Base-by-base conservation (phyloP, 2,888 invertebrate species). In the Melanophora roralis region DNA sequence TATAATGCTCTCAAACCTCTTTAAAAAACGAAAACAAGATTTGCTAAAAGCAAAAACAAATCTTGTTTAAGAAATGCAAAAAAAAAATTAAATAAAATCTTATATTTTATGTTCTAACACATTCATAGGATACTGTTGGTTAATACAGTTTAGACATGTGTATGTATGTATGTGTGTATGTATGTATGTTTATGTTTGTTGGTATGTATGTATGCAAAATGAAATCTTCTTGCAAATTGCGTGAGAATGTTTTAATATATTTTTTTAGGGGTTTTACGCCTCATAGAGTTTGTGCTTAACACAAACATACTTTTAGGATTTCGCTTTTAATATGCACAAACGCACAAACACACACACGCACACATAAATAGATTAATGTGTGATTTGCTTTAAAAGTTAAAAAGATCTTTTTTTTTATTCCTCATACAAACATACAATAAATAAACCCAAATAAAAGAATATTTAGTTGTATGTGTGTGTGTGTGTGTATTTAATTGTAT, bases 181-280 rank as follows among this genome's bases (percentile, higher is more conserved):
- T n/a, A n/a, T n/a, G n/a, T n/a, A n/a, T n/a, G n/a, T n/a, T n/a
- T n/a, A n/a, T n/a, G n/a, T n/a, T 64, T n/a, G 16, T 27, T 5
- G 32, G 43, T 32, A 45, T 27, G 55, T 38, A 12, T 68, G 43
- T 5, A 16, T 47, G 27, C 36, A 49, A 27, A 27, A 57, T 57
- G 47, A 64, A 57, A 64, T 57, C 47, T 59, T 49, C 57, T 32
- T 49, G 47, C 7, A 64, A 74, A 65, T 65, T 74, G 23, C 40
- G 57, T 59, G 34, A 49, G 47, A 27, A 27, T 49, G 16, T n/a
- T 27, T 57, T 57, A 32, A 43, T 27, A 27, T 34, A 21, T 32
- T 55, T 34, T 53, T 19, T 65, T 57, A 47, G 21, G 38, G 36
- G 34, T 49, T 21, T 47, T 40, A 65, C 27, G 49, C 21, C 65